Conservation (phyloP, 2,113 vertebrate genomes). For the Microtus richardsoni region DNA sequence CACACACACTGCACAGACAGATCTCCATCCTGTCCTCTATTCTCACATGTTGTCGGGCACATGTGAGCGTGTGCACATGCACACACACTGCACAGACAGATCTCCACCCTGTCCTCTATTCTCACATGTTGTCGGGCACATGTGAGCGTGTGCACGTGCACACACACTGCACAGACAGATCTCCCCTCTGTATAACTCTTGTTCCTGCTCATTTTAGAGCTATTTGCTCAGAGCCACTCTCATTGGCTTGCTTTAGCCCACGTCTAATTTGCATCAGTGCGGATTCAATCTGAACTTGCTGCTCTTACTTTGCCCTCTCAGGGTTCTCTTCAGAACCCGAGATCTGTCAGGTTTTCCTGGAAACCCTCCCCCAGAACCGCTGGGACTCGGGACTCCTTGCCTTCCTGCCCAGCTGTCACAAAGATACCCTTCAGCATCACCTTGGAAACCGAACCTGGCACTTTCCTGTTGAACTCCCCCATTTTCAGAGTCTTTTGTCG, state of each 20-base stretch:
- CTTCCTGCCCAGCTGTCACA: not conserved
- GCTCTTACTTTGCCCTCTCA: not conserved
- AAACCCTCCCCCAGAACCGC: not conserved
- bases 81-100: too few species aligned
- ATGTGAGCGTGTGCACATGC: too few species aligned
- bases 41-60: not conserved
- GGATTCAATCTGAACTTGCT: not conserved
- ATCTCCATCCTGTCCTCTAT: not conserved
- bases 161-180: not conserved
- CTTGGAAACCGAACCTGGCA: not conserved
- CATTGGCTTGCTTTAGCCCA: not conserved
- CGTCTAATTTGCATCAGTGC: not conserved
- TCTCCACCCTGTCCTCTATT: not conserved
- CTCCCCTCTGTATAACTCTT: not conserved
- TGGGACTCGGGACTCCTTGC: not conserved
- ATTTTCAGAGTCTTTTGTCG: not conserved
- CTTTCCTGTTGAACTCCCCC: not conserved
- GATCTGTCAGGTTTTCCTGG: not conserved
- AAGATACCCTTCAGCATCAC: not conserved
- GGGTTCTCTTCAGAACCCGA: constrained; percentile 24
- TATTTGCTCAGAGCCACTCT: not conserved
- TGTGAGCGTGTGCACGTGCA: too few species aligned
- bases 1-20: too few species aligned
- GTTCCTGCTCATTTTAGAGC: not conserved
- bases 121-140: too few species aligned